Evolutionary conservation across 2,113 vertebrate genomes (phyloP).

Genomic region (Corydoras maculifer): DNA sequence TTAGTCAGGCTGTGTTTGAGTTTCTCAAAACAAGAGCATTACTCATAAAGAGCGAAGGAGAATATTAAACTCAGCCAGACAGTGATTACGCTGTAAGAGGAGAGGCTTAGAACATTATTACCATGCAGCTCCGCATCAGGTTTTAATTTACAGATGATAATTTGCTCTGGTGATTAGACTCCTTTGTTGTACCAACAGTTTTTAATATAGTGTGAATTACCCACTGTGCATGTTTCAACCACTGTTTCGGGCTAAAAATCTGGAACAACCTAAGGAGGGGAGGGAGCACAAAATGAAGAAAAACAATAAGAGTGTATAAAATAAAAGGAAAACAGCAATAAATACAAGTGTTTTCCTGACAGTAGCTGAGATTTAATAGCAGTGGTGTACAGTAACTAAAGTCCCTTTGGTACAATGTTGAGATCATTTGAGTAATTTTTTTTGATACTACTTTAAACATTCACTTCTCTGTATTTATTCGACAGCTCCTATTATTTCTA

Average conservation of each 20-base stretch:
- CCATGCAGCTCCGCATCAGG: constrained; percentile 60
- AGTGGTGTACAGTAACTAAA: no score
- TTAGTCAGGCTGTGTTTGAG: constrained; percentile 16
- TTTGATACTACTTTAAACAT: no score
- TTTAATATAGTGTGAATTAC: constrained; percentile 95
- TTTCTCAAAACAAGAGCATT: constrained; percentile 25
- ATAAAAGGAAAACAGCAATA: constrained; percentile 53
- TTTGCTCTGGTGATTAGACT: constrained; percentile 91
- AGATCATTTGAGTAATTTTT: no score
- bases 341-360: constrained; percentile 83
- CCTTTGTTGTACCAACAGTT: constrained; percentile 88
- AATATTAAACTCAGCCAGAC: constrained; percentile 56
- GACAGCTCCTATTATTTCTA: no score
- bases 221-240: constrained; percentile 92
- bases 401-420: no score
- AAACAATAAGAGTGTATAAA: constrained; percentile 56
- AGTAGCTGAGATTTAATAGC: constrained; percentile 58
- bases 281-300: constrained; percentile 3
- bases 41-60: constrained; percentile 43
- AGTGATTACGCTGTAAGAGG: constrained; percentile 53
- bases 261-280: constrained; percentile 69
- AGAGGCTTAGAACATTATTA: constrained; percentile 59
- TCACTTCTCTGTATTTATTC: no score
- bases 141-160: constrained; percentile 98
- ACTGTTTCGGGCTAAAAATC: constrained; percentile 83